Conservation (phyloP, 2,888 invertebrate species). For the Hydriomena furcata region DNA sequence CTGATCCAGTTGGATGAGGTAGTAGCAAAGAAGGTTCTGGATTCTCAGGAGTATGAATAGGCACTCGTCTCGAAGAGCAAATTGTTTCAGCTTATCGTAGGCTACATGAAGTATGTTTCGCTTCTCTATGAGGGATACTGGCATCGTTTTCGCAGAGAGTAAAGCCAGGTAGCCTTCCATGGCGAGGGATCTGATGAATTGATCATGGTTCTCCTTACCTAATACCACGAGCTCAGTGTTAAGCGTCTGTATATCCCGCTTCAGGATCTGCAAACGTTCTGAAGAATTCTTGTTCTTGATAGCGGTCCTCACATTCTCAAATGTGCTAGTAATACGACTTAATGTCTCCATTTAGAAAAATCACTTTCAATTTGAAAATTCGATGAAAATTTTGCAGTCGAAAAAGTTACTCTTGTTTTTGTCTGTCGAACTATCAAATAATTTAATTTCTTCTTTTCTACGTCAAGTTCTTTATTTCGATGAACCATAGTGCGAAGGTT, state of each 20-base stretch:
- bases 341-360: constrained; percentile 55
- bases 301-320: constrained; percentile 58
- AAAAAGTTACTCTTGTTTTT: constrained; percentile 18
- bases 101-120: constrained; percentile 58
- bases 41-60: constrained; percentile 81
- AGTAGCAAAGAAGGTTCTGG: constrained; percentile 83
- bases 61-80: constrained; percentile 62
- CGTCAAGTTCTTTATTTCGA: constrained; percentile 2
- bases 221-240: constrained; percentile 60
- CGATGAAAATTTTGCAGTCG: constrained; percentile 1
- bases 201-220: constrained; percentile 66
- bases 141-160: constrained; percentile 66
- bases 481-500: neutral
- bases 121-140: constrained; percentile 62
- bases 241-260: constrained; percentile 62
- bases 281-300: constrained; percentile 62
- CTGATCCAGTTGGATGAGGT: constrained; percentile 79
- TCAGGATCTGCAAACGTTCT: constrained; percentile 57
- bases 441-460: constrained; percentile 12
- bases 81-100: constrained; percentile 64
- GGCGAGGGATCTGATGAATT: constrained; percentile 62
- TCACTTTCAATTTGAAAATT: constrained; percentile 35
- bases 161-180: constrained; percentile 74
- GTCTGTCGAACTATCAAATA: constrained; percentile 18
- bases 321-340: constrained; percentile 58